Conservation (phyloP, 1,140 invertebrate genomes). For the Coenobita brevimanus region DNA sequence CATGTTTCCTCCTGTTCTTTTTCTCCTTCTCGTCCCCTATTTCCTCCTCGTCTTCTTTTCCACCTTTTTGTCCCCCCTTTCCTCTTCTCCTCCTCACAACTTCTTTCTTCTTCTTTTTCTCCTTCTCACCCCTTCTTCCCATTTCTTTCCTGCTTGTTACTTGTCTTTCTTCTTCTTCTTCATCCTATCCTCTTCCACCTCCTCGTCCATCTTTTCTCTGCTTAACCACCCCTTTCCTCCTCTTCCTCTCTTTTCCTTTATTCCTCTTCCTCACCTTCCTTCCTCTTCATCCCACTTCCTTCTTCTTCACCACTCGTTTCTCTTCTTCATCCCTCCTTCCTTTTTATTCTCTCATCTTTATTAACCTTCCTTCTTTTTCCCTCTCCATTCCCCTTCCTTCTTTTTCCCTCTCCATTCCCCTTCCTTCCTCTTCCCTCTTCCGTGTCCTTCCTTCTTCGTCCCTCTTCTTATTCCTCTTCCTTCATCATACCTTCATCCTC, state of each 20-base stretch:
- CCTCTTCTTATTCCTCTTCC: background rate
- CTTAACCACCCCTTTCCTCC: background rate
- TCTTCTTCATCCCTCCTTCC: too few relatives aligned
- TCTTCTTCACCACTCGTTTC: background rate
- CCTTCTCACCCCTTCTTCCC: background rate
- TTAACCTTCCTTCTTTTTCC: background rate
- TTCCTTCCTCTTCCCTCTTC: background rate
- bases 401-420: background rate
- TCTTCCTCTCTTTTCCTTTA: background rate
- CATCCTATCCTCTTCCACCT: too few relatives aligned
- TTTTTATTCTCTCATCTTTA: background rate
- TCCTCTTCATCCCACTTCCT: background rate
- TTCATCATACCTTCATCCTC: too few relatives aligned
- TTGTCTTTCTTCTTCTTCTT: background rate
- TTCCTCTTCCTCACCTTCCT: background rate
- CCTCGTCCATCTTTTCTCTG: too few relatives aligned
- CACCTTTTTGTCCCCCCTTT: background rate
- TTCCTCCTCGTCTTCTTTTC: background rate
- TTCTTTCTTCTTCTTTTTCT: background rate
- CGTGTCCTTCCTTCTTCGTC: background rate
- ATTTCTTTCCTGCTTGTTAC: background rate
- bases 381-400: background rate
- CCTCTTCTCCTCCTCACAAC: background rate
- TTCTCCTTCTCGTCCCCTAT: background rate
- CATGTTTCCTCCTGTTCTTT: background rate